phyloP scores from a whole-genome alignment of 2,888 invertebrate genomes.

The Caenorhabditis becei region DNA sequence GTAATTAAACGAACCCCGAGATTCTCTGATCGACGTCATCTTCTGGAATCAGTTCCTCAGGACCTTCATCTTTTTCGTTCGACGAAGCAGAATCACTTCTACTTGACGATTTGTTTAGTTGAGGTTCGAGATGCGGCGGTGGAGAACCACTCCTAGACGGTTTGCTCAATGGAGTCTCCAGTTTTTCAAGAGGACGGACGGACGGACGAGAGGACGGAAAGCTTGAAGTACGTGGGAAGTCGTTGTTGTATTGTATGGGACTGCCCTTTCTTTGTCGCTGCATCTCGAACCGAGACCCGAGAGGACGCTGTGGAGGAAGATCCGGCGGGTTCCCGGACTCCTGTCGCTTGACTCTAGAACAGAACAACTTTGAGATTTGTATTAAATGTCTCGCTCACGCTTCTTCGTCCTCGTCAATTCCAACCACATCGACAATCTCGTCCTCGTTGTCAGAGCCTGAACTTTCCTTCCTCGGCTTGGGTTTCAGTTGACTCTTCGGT shows the following conservation, averaged over 20 bases:
- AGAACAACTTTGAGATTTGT: not conserved
- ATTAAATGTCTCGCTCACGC: not conserved
- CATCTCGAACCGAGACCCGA: conserved; percentile 31
- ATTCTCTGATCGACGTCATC: not conserved
- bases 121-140: conserved; percentile 35
- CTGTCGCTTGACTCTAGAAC: not conserved
- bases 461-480: not conserved
- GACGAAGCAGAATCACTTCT: not conserved
- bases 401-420: conserved; percentile 38
- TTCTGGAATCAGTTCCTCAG: not conserved
- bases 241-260: not conserved
- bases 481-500: not conserved
- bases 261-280: conserved; percentile 26
- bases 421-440: conserved; percentile 47
- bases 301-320: conserved; percentile 48
- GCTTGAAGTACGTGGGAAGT: not conserved
- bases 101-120: not conserved
- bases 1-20: not conserved
- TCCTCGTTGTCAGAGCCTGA: conserved; percentile 42
- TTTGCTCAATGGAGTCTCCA: too few relatives aligned
- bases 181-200: not conserved
- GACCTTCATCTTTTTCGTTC: not conserved
- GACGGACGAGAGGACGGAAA: not conserved
- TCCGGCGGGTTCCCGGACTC: conserved; percentile 24
- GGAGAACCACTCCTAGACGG: not conserved